A percentile compares a stretch with the other conserved stretches of the same genome.
Evolutionary conservation across 2,888 invertebrate species (phyloP).

Genomic region (Gymnocheta viridis): DNA sequence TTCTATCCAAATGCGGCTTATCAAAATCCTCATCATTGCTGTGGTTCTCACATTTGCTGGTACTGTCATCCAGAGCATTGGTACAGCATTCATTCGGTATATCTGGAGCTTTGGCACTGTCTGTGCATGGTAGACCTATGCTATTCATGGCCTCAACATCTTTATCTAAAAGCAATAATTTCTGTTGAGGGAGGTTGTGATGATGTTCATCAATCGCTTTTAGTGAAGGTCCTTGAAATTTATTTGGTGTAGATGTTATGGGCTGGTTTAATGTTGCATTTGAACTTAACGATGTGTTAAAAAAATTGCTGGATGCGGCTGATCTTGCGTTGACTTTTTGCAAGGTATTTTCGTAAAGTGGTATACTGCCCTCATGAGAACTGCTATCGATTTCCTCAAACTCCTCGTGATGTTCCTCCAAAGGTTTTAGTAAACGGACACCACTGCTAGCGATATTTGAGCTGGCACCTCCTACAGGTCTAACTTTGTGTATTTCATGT

Average conservation of each 20-base stretch:
- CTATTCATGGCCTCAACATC: constrained; percentile 80
- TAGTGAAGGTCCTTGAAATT: not conserved
- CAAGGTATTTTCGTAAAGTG: constrained; percentile 80
- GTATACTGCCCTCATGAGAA: constrained; percentile 77
- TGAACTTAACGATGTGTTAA: constrained; percentile 44
- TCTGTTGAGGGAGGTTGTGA: constrained; percentile 2
- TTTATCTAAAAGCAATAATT: constrained; percentile 70
- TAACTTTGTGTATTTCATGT: constrained; percentile 83
- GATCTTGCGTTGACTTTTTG: constrained; percentile 41
- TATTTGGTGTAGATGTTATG: constrained; percentile 49
- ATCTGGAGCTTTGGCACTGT: not conserved
- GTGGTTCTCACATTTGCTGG: constrained; percentile 65
- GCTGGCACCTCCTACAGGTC: constrained; percentile 34
- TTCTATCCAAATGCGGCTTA: constrained; percentile 75
- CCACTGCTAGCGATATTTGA: constrained; percentile 12
- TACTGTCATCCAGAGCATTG: not conserved
- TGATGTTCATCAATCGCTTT: constrained; percentile 4
- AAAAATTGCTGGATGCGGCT: constrained; percentile 41
- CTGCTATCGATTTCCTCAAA: constrained; percentile 77
- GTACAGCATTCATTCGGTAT: not conserved
- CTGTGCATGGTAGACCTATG: constrained; percentile 76
- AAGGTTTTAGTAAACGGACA: constrained; percentile 67
- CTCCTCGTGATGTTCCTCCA: constrained; percentile 78
- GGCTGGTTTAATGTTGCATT: constrained; percentile 5
- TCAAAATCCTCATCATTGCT: constrained; percentile 13